phyloP scores from a whole-genome alignment of 2,797 vertebrate genomes.

The Myiotriccus ornatus region DNA sequence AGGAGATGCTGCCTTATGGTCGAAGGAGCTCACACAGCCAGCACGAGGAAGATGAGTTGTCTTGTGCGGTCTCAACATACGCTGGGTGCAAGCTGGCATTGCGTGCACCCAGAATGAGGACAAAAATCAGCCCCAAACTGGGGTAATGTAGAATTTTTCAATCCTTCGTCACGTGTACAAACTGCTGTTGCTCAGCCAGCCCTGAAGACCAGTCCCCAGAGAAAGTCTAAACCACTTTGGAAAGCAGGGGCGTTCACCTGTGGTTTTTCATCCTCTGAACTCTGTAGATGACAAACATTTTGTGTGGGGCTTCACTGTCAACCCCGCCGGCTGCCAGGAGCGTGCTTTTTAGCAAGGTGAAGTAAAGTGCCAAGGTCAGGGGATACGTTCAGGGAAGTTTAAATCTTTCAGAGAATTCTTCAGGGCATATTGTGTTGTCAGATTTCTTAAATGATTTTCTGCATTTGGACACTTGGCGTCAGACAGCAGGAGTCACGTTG shows the following conservation, averaged over 20 bases:
- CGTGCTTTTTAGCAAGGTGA: background rate
- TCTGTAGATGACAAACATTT: background rate
- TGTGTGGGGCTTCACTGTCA: background rate
- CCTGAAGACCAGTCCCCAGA: background rate
- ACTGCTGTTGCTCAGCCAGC: background rate
- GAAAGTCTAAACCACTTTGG: background rate
- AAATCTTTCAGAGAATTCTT: background rate
- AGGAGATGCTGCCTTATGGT: background rate
- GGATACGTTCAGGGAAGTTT: background rate
- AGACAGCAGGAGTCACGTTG: background rate
- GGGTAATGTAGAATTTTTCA: background rate
- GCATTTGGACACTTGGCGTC: background rate
- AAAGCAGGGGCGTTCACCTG: background rate
- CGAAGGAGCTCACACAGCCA: background rate
- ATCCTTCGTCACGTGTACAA: accelerated
- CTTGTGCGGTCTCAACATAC: background rate
- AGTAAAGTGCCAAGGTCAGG: background rate
- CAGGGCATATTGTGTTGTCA: background rate
- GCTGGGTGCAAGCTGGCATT: background rate
- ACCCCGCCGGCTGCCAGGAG: background rate
- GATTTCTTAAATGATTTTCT: background rate
- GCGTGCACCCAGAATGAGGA: background rate
- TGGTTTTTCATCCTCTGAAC: background rate
- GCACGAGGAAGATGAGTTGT: background rate
- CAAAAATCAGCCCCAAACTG: background rate